phyloP scores from a whole-genome alignment of 2,888 invertebrate genomes.

The Panopea generosa region DNA sequence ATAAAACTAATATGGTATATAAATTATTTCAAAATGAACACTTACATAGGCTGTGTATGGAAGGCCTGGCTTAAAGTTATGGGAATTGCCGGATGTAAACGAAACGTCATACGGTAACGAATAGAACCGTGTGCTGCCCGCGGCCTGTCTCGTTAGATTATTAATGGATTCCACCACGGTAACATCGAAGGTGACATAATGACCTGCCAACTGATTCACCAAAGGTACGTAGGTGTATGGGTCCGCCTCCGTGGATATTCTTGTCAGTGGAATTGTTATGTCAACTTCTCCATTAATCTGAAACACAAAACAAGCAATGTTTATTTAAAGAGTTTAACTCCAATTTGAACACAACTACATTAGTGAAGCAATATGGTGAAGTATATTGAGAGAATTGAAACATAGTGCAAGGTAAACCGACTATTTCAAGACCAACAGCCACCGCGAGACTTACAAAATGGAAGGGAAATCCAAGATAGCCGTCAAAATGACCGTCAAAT shows the following conservation, averaged over 20 bases:
- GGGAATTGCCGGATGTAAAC: conserved; percentile 91
- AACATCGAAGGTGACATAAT: conserved; percentile 86
- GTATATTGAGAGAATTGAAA: too few relatives aligned
- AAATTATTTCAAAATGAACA: too few relatives aligned
- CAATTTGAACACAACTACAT: too few relatives aligned
- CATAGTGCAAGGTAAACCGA: too few relatives aligned
- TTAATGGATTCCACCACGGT: conserved; percentile 94
- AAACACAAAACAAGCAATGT: too few relatives aligned
- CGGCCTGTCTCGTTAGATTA: conserved; percentile 27
- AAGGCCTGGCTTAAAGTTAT: conserved; percentile 94
- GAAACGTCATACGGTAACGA: conserved; percentile 91
- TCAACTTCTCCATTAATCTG: conserved; percentile 45
- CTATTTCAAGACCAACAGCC: too few relatives aligned
- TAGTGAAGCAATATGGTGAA: too few relatives aligned
- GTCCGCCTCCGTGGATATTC: conserved; percentile 27
- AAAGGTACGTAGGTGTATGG: conserved; percentile 29
- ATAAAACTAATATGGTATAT: too few relatives aligned
- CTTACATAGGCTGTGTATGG: conserved; percentile 92
- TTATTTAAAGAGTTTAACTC: too few relatives aligned
- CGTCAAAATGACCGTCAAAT: too few relatives aligned
- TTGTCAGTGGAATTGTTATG: conserved; percentile 34
- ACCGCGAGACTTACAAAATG: too few relatives aligned
- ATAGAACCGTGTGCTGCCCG: conserved; percentile 88
- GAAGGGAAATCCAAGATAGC: too few relatives aligned
- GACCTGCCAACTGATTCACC: conserved; percentile 18